phyloP scores from a whole-genome alignment of 37 sponge, comb jelly and placozoan species.

The Petrosia ficiformis region DNA sequence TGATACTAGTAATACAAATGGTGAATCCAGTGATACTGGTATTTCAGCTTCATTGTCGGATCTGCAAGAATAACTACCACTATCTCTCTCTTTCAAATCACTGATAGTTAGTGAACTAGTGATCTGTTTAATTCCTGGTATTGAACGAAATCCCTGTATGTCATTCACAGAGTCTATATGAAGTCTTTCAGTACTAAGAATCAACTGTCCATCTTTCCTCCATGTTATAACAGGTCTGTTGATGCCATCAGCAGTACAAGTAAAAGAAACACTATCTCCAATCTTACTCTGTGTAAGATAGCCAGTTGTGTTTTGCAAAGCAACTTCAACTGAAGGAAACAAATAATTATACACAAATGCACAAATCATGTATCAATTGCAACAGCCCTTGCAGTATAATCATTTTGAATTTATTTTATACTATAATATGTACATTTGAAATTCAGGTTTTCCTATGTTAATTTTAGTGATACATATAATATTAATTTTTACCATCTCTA shows the following conservation, averaged over 20 bases:
- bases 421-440: too few species aligned
- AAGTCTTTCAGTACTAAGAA: neutral
- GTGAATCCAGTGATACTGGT: neutral
- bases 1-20: conserved; percentile 2
- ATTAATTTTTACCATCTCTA: too few species aligned
- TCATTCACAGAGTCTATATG: neutral
- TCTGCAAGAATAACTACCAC: conserved; percentile 15
- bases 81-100: conserved; percentile 3
- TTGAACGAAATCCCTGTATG: neutral
- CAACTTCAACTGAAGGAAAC: conserved; percentile 5
- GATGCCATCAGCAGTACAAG: conserved; percentile 36
- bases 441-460: too few species aligned
- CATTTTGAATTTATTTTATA: too few species aligned
- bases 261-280: conserved; percentile 16
- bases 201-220: conserved; percentile 8
- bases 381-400: too few species aligned
- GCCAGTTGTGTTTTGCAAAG: neutral
- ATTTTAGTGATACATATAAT: too few species aligned
- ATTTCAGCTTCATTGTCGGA: neutral
- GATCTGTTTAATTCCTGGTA: conserved; percentile 8
- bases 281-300: neutral
- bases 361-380: too few species aligned
- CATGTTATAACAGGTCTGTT: conserved; percentile 21
- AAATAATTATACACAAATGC: too few species aligned
- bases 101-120: conserved; percentile 22